Conservation (phyloP, 2,888 invertebrate genomes). For the Ellobium chinense region DNA sequence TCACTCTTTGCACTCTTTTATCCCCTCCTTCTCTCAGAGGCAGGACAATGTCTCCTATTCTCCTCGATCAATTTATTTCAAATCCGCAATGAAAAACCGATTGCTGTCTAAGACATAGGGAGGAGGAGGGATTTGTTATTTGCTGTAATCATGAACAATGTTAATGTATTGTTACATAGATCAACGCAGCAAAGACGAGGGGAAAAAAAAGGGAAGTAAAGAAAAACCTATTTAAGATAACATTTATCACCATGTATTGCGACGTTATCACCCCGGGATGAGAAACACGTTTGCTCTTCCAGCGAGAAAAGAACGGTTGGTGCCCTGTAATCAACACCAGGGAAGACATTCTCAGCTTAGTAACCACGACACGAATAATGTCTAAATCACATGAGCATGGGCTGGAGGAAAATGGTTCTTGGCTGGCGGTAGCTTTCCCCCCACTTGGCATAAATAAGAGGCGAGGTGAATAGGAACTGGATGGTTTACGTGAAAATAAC, state of each 20-base stretch:
- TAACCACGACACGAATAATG: not conserved
- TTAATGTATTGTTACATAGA: conserved; percentile 29
- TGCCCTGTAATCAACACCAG: conserved; percentile 19
- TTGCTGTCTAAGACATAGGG: not conserved
- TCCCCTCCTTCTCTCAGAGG: not conserved
- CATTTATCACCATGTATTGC: conserved; percentile 25
- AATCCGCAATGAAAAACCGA: not conserved
- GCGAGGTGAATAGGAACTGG: not conserved
- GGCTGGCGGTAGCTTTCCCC: not conserved
- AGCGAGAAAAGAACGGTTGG: conserved; percentile 17
- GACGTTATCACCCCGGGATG: conserved; percentile 7
- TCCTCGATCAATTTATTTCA: not conserved
- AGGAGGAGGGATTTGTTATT: no score
- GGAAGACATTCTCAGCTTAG: not conserved
- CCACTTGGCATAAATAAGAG: conserved; percentile 25
- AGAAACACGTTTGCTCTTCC: conserved; percentile 11
- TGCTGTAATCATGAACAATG: conserved; percentile 10
- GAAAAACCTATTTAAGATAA: conserved; percentile 15
- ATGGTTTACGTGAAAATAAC: conserved; percentile 32
- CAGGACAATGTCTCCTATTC: not conserved
- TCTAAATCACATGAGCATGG: not conserved
- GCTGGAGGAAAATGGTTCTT: conserved; percentile 1
- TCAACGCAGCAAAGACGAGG: not conserved
- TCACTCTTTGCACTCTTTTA: no score
- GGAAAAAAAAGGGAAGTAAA: not conserved